These are phyloP conservation scores for Bombus superbus DNA, from an alignment of 1,140 invertebrate species.

Conservation along the genomic window DNA sequence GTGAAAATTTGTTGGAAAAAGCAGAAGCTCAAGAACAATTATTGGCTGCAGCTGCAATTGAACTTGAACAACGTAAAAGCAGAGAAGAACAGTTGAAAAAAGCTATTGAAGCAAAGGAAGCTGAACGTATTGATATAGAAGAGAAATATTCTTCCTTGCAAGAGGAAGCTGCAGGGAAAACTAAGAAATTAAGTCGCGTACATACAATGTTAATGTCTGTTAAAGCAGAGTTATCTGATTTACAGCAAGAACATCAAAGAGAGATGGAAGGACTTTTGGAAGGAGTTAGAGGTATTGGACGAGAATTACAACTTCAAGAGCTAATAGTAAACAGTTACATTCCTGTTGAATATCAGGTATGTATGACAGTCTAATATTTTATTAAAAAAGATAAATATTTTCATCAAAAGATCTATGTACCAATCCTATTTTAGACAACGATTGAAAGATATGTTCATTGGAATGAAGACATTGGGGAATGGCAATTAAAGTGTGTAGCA, in stretches of 20 bases:
- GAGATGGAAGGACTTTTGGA: constrained; percentile 98
- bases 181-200: constrained; percentile 96
- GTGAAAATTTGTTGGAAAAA: constrained; percentile 99
- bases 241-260: constrained; percentile 96
- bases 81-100: constrained; percentile 93
- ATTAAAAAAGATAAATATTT: not conserved
- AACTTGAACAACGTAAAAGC: constrained; percentile 92
- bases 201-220: constrained; percentile 91
- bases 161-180: constrained; percentile 96
- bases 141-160: constrained; percentile 97
- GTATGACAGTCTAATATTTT: constrained; percentile 22
- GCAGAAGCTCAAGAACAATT: constrained; percentile 96
- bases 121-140: constrained; percentile 97
- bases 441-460: constrained; percentile 97
- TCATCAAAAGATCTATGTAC: not conserved
- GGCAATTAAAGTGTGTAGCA: constrained; percentile 98
- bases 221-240: constrained; percentile 93
- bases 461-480: constrained; percentile 99
- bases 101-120: constrained; percentile 93
- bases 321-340: constrained; percentile 94
- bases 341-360: constrained; percentile 93
- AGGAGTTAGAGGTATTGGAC: constrained; percentile 93
- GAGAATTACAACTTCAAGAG: constrained; percentile 96
- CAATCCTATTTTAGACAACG: constrained; percentile 86
- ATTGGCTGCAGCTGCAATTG: constrained; percentile 94